A percentile compares a stretch with the other conserved stretches of the same genome.
Evolutionary conservation across 2,888 invertebrate species (phyloP).

Genomic region (Idaea straminata): DNA sequence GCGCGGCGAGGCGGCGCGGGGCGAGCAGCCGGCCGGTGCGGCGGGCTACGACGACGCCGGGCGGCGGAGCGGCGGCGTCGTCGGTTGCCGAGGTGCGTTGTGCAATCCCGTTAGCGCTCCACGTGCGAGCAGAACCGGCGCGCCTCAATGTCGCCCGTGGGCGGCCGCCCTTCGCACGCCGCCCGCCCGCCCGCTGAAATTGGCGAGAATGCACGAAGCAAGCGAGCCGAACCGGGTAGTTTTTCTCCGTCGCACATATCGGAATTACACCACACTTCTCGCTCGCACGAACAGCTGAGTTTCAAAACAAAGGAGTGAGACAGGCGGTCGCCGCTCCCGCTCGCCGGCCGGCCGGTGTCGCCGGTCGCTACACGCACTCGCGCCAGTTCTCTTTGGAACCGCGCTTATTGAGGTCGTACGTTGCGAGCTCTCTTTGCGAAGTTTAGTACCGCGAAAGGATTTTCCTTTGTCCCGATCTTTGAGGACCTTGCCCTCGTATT

Average conservation of each 20-base stretch:
- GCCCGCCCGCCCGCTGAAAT: slow-evolving; percentile 55
- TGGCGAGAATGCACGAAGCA: slow-evolving; percentile 45
- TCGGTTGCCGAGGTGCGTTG: slow-evolving; percentile 60
- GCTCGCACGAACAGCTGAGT: slow-evolving; percentile 75
- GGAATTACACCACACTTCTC: slow-evolving; percentile 43
- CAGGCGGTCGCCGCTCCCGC: slow-evolving; percentile 74
- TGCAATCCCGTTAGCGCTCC: slow-evolving; percentile 77
- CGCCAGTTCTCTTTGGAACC: slow-evolving; percentile 76
- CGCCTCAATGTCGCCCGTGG: slow-evolving; percentile 76
- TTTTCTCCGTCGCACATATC: slow-evolving; percentile 50
- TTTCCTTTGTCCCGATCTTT: slow-evolving; percentile 76
- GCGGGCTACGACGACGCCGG: slow-evolving; percentile 32
- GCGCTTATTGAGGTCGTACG: slow-evolving; percentile 70
- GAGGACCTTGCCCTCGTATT: slow-evolving; percentile 76
- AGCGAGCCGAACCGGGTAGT: slow-evolving; percentile 46
- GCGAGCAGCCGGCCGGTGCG: slow-evolving; percentile 45
- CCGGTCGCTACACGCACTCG: slow-evolving; percentile 54
- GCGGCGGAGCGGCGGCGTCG: slow-evolving; percentile 32
- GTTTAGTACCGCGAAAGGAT: slow-evolving; percentile 75
- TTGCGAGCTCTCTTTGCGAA: slow-evolving; percentile 63
- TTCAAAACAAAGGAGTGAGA: slow-evolving; percentile 80
- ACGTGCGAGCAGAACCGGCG: slow-evolving; percentile 74
- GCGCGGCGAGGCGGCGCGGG: slow-evolving; percentile 43
- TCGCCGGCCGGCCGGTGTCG: slow-evolving; percentile 79
- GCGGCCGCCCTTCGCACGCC: slow-evolving; percentile 52